These are phyloP conservation scores for Heteronetta atricapilla DNA, from an alignment of 2,113 vertebrate species.

Conservation along the genomic window DNA sequence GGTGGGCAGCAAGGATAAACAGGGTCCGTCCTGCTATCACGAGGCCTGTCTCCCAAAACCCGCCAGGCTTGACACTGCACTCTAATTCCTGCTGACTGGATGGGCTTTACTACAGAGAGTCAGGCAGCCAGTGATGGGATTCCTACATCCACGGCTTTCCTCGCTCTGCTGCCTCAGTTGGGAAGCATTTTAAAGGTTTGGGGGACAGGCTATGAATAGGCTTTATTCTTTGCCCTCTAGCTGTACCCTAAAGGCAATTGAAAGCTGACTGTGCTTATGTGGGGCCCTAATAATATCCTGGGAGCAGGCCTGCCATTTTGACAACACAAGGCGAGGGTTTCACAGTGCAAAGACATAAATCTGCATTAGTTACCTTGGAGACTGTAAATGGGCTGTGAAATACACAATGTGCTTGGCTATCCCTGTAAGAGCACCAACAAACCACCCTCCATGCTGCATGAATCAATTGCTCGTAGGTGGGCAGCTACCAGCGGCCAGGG, in stretches of 20 bases:
- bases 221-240: background rate
- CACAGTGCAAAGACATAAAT: background rate
- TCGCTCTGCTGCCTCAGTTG: background rate
- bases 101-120: background rate
- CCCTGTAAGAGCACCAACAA: background rate
- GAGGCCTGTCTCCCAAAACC: background rate
- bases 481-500: background rate
- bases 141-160: background rate
- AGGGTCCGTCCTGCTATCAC: background rate
- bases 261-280: background rate
- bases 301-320: background rate
- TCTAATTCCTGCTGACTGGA: background rate
- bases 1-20: background rate
- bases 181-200: background rate
- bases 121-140: accelerated
- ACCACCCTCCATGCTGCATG: background rate
- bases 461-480: background rate
- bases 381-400: background rate
- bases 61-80: background rate
- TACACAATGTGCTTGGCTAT: background rate
- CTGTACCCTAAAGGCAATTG: background rate
- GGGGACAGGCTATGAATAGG: background rate
- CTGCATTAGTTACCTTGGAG: background rate
- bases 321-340: background rate
- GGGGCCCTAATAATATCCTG: background rate